Evolutionary conservation across 1,140 invertebrate species (phyloP).

Genomic region (Drosophila ananassae): DNA sequence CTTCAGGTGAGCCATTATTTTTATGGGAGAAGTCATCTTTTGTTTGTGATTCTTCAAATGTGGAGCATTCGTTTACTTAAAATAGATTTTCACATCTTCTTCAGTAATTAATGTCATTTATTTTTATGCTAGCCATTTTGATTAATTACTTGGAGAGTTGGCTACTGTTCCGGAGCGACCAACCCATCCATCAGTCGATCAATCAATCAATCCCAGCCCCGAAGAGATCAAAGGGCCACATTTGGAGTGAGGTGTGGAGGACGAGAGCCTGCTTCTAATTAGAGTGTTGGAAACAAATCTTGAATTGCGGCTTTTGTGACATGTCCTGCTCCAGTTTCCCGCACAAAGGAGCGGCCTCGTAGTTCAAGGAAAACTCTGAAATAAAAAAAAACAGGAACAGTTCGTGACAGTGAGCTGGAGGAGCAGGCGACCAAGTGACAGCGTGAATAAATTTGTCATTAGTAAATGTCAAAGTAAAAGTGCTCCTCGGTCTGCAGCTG

Average conservation of each 20-base stretch:
- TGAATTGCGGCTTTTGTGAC: constrained; percentile 36
- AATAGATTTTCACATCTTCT: background rate
- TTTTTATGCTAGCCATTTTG: constrained; percentile 27
- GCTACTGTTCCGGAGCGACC: constrained; percentile 36
- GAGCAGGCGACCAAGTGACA: constrained; percentile 70
- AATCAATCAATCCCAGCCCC: constrained; percentile 56
- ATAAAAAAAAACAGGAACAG: background rate
- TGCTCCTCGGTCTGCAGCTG: constrained; percentile 54
- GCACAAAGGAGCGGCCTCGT: constrained; percentile 32
- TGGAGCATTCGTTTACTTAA: constrained; percentile 11
- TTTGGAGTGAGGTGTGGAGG: constrained; percentile 27
- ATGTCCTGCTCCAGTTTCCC: constrained; percentile 48
- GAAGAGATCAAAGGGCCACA: constrained; percentile 58
- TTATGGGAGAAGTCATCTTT: background rate
- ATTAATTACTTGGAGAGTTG: constrained; percentile 39
- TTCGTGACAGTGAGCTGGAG: constrained; percentile 47
- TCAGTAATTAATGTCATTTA: constrained; percentile 43
- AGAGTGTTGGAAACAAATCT: constrained; percentile 66
- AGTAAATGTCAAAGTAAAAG: constrained; percentile 81
- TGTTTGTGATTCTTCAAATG: constrained; percentile 6
- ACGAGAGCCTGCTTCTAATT: constrained; percentile 47
- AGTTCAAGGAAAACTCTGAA: constrained; percentile 3
- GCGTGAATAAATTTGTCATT: constrained; percentile 83
- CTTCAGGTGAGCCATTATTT: background rate
- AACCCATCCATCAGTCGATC: constrained; percentile 47